Conservation (phyloP, 2,888 invertebrate genomes). For the Xestia xanthographa region DNA sequence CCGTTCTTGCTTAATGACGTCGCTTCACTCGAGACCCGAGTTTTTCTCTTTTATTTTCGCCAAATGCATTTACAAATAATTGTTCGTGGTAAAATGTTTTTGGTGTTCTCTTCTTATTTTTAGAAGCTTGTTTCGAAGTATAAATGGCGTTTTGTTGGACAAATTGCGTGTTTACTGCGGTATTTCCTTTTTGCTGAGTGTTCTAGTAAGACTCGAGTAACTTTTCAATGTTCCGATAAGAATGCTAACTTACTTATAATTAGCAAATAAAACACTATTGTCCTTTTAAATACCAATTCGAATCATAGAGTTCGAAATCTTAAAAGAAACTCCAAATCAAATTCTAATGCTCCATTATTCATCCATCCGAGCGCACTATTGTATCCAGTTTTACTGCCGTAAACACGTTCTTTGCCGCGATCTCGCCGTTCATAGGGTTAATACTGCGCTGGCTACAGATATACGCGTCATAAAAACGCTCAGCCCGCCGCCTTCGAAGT, state of each 20-base stretch:
- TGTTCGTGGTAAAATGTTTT: constrained; percentile 64
- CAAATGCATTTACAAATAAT: constrained; percentile 69
- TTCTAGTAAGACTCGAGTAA: constrained; percentile 7
- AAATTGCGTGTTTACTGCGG: constrained; percentile 38
- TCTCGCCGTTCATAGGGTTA: constrained; percentile 58
- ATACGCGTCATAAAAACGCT: constrained; percentile 66
- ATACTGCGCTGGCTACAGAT: constrained; percentile 60
- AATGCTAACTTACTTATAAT: background rate
- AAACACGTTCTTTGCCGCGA: constrained; percentile 47
- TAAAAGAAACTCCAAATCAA: constrained; percentile 15
- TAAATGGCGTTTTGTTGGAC: constrained; percentile 42
- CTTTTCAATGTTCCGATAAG: background rate
- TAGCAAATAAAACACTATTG: background rate
- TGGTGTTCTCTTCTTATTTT: constrained; percentile 46
- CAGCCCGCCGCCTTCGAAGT: constrained; percentile 57
- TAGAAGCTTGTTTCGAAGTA: constrained; percentile 36
- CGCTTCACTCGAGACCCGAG: constrained; percentile 84
- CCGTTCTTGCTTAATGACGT: constrained; percentile 86
- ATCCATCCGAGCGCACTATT: constrained; percentile 28
- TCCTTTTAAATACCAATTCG: background rate
- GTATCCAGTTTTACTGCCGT: constrained; percentile 44
- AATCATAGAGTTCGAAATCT: background rate
- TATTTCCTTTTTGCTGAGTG: constrained; percentile 5
- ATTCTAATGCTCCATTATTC: constrained; percentile 36
- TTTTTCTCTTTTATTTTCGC: constrained; percentile 77